Conservation (phyloP, 2,797 vertebrate genomes). For the Tinamus major region DNA sequence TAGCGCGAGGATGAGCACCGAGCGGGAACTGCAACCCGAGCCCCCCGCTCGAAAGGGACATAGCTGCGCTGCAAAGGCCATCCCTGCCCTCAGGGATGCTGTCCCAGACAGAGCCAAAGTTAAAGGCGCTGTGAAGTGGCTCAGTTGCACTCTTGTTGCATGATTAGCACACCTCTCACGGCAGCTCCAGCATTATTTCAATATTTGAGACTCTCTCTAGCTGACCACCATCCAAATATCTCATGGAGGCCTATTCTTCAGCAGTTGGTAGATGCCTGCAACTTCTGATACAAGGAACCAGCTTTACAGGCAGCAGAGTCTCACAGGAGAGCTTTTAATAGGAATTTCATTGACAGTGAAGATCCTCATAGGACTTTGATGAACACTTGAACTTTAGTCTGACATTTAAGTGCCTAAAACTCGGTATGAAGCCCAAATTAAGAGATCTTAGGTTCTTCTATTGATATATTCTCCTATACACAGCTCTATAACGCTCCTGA, state of each 20-base stretch:
- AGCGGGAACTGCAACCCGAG: not conserved
- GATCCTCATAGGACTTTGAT: conserved; percentile 24
- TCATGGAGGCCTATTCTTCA: not conserved
- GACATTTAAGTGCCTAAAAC: conserved; percentile 64
- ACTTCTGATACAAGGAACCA: not conserved
- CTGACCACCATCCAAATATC: not conserved
- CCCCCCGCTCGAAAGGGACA: not conserved
- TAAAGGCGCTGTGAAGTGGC: not conserved
- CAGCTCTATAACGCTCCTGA: conserved; percentile 26
- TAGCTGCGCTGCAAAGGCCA: not conserved
- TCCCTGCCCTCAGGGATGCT: not conserved
- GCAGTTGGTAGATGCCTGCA: not conserved
- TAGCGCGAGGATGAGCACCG: not conserved
- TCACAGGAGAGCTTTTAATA: conserved; percentile 14
- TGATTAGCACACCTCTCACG: not conserved
- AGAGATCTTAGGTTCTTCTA: conserved; percentile 26
- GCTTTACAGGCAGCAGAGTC: conserved; percentile 1
- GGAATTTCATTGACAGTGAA: conserved; percentile 27
- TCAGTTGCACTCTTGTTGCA: not conserved
- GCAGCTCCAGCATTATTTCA: not conserved
- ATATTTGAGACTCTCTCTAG: not conserved
- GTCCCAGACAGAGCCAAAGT: not conserved
- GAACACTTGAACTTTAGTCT: conserved; percentile 60
- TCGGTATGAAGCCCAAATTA: conserved; percentile 60
- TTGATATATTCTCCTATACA: conserved; percentile 28